Base-by-base conservation (phyloP, 1,140 invertebrate species). In the Anastatus disparis region DNA sequence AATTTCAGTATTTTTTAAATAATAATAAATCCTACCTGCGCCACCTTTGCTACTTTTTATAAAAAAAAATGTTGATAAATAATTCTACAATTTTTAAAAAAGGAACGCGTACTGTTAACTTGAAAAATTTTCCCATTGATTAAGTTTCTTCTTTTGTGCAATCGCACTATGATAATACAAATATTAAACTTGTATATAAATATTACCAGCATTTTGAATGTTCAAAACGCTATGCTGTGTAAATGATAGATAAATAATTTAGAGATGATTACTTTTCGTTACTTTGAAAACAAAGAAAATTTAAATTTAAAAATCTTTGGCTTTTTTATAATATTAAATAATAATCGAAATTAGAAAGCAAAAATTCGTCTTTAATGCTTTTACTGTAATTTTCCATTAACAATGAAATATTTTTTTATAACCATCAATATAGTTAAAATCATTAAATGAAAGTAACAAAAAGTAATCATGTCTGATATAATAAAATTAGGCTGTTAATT, bases 161-260 rank as follows among this genome's bases (percentile, higher is more conserved):
- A 58, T 35, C 3, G 12, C 13, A n/a, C n/a, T n/a, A n/a, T n/a
- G n/a, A n/a, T n/a, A n/a, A n/a, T n/a, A 48, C 10, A 27, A 52
- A 52, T 64, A 67, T 69, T 20, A 52, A 44, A 20, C 26, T 61
- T 61, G 29, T 67, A 67, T 48, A 58, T 67, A 69, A 53, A 29
- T 46, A 44, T 56, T 44, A 42, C 17, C 27, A 12, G 35, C 22
- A 69, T 69, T 61, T 22, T 61, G 13, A 61, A 40, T 61, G 42
- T 52, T 61, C 17, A 62, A 69, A 52, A 52, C 8, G 20, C 17
- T 48, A 56, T 56, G 13, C 42, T 55, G n/a, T 44, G 40, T 53
- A 4, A 48, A 65, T 35, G 12, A 26, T 48, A 44, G 38, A 24
- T 56, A 35, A n/a, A 1, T 26, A 55, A 42, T 8, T 38, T 35